A percentile compares a stretch with the other conserved stretches of the same genome.
phyloP scores from a whole-genome alignment of 2,888 invertebrate genomes.

The Spisula subtruncata region DNA sequence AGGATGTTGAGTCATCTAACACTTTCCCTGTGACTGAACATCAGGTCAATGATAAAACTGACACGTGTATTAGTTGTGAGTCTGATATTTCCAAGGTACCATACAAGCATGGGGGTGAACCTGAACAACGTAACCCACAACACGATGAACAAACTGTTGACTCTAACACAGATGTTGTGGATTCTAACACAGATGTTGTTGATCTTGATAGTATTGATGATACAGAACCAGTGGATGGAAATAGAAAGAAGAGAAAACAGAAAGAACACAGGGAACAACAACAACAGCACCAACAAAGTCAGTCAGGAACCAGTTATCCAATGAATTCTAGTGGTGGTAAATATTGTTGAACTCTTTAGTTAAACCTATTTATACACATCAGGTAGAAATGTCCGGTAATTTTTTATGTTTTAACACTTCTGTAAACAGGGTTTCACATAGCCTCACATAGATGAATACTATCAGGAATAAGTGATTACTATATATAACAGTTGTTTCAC shows the following conservation, averaged over 20 bases:
- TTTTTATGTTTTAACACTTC: too few relatives aligned
- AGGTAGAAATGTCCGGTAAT: too few relatives aligned
- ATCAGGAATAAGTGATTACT: too few relatives aligned
- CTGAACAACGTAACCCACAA: neutral
- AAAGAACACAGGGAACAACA: conserved; percentile 52
- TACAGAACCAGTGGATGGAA: conserved; percentile 70
- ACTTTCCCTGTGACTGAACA: neutral
- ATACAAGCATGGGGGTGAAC: neutral
- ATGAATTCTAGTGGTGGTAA: neutral
- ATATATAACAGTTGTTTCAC: too few relatives aligned
- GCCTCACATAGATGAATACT: too few relatives aligned
- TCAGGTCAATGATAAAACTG: neutral
- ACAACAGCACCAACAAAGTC: neutral
- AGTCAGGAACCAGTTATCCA: neutral
- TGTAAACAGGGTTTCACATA: too few relatives aligned
- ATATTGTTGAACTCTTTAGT: too few relatives aligned
- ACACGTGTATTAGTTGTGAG: too few relatives aligned
- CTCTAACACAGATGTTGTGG: neutral
- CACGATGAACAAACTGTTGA: conserved; percentile 17
- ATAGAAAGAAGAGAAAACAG: conserved; percentile 61
- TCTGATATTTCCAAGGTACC: neutral
- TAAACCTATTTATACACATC: too few relatives aligned
- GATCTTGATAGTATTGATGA: neutral
- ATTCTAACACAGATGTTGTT: neutral
- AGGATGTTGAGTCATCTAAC: neutral